Conservation (phyloP, 2,797 vertebrate species). For the Podargus strigoides region DNA sequence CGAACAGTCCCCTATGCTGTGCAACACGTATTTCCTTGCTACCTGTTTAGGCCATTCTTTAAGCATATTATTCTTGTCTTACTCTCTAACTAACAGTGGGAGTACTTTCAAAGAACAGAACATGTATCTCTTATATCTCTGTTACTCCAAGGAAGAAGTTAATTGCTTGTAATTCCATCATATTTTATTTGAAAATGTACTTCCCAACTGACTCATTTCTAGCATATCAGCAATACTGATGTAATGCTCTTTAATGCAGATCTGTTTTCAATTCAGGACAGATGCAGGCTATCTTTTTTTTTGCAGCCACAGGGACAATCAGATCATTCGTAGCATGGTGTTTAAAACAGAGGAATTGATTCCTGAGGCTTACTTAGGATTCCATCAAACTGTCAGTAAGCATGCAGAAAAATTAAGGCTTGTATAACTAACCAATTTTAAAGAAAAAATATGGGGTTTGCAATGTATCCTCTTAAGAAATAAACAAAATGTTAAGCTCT, state of each 20-base stretch:
- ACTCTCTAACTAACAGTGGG: background rate
- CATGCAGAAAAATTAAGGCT: background rate
- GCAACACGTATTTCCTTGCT: background rate
- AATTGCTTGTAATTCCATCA: background rate
- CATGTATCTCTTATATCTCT: background rate
- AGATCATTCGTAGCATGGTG: conserved; percentile 58
- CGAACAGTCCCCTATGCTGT: background rate
- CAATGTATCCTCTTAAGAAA: background rate
- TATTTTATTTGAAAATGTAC: conserved; percentile 46
- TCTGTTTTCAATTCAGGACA: conserved; percentile 72
- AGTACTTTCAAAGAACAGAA: background rate
- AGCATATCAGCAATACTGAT: conserved; percentile 43
- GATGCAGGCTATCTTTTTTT: conserved; percentile 45
- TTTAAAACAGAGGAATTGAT: conserved; percentile 45
- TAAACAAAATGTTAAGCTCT: background rate
- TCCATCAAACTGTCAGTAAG: conserved; percentile 53
- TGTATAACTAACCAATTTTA: background rate
- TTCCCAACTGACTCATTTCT: conserved; percentile 58
- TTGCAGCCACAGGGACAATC: conserved; percentile 56
- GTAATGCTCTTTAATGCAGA: conserved; percentile 55
- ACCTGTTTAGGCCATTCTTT: background rate
- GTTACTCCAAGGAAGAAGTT: conserved; percentile 31
- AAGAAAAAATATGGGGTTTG: background rate
- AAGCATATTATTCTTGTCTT: background rate
- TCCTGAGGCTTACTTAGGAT: conserved; percentile 33